These are phyloP conservation scores for Sphaerophoria rueppellii DNA, from an alignment of 2,888 invertebrate genomes.

Conservation along the genomic window DNA sequence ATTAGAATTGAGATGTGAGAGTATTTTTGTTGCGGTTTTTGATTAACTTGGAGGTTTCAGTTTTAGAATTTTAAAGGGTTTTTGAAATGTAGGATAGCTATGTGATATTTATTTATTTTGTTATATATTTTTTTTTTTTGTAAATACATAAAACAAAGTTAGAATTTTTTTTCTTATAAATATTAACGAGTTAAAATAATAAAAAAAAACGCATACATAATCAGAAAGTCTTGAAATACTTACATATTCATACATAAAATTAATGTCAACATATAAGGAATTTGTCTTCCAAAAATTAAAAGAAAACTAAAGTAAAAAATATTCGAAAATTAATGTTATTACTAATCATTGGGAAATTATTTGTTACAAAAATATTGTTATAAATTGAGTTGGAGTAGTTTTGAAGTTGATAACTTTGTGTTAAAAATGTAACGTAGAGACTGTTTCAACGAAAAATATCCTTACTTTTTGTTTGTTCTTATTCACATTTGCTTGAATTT, in stretches of 20 bases:
- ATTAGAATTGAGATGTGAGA: conserved; percentile 53
- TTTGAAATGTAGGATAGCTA: conserved; percentile 18
- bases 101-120: conserved; percentile 45
- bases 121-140: conserved; percentile 2
- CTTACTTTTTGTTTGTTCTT: not conserved
- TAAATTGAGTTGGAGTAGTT: not conserved
- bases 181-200: not conserved
- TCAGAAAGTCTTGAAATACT: conserved; percentile 3
- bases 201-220: not conserved
- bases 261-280: conserved; percentile 7
- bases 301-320: conserved; percentile 4
- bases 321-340: conserved; percentile 4
- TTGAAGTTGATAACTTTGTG: not conserved
- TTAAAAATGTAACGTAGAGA: conserved; percentile 54
- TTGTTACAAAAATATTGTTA: conserved; percentile 12
- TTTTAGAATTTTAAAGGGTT: conserved; percentile 17
- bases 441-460: conserved; percentile 49
- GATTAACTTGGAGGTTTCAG: conserved; percentile 5
- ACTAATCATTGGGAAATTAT: no score
- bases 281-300: conserved; percentile 60
- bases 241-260: conserved; percentile 8
- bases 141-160: not conserved
- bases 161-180: not conserved
- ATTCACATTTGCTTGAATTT: not conserved
- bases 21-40: conserved; percentile 4